Evolutionary conservation across 2,888 invertebrate genomes (phyloP).

Genomic region (Hoplodrina ambigua): DNA sequence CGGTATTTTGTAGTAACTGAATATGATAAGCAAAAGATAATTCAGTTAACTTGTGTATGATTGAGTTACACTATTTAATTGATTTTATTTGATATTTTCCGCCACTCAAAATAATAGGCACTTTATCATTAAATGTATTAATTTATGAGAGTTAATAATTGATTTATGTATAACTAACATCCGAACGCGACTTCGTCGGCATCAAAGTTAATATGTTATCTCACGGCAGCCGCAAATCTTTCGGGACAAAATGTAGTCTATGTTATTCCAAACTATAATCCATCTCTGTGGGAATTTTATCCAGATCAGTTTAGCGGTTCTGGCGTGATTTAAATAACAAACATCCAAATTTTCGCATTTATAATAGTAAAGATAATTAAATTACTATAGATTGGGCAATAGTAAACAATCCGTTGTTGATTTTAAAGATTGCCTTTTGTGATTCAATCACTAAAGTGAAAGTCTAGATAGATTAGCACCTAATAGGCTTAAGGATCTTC

Average conservation of each 20-base stretch:
- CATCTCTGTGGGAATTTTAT: too few species aligned
- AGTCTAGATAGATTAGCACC: not conserved
- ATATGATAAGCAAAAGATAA: constrained; percentile 9
- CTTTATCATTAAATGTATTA: not conserved
- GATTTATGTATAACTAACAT: not conserved
- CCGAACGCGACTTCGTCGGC: too few species aligned
- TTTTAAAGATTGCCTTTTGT: not conserved
- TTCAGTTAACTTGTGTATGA: too few species aligned
- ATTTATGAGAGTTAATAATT: not conserved
- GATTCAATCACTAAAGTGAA: constrained; percentile 4
- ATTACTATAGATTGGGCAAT: too few species aligned
- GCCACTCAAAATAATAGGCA: not conserved
- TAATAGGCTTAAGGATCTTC: not conserved
- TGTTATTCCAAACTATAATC: too few species aligned
- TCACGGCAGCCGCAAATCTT: too few species aligned
- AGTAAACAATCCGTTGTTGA: not conserved
- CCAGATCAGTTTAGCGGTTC: too few species aligned
- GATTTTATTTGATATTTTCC: constrained; percentile 22
- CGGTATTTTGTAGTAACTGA: not conserved
- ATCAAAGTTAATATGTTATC: too few species aligned
- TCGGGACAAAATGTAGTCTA: too few species aligned
- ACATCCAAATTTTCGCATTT: too few species aligned
- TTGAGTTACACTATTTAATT: not conserved
- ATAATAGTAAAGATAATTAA: too few species aligned
- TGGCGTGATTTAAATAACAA: too few species aligned